Evolutionary conservation across 2,797 vertebrate species (phyloP).

Genomic region (Hydrolagus colliei): DNA sequence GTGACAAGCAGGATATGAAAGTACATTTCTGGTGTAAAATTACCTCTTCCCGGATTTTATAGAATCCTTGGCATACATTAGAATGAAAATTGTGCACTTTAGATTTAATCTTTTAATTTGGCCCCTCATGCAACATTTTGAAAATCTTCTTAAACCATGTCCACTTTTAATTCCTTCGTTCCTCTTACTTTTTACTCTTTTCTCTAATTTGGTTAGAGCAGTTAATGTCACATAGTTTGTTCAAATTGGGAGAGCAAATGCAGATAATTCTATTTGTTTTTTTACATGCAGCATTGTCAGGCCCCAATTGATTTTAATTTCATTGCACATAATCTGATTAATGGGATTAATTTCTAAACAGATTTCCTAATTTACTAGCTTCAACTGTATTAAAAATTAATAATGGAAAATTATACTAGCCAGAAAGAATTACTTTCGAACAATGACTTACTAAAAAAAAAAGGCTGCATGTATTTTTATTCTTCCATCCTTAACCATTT

Average conservation of each 20-base stretch:
- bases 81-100: background rate
- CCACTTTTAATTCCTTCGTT: background rate
- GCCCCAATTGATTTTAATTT: constrained; percentile 3
- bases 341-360: background rate
- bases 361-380: background rate
- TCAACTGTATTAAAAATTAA: constrained; percentile 11
- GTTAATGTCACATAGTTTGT: background rate
- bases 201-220: background rate
- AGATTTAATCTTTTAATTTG: background rate
- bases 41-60: background rate
- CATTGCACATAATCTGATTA: background rate
- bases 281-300: background rate
- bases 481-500: too few relatives aligned
- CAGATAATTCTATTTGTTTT: background rate
- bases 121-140: background rate
- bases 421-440: background rate
- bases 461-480: background rate
- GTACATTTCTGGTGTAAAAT: background rate
- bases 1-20: background rate
- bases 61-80: background rate
- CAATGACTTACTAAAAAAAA: background rate
- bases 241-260: background rate
- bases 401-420: background rate
- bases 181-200: background rate
- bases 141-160: background rate